These are phyloP conservation scores for Eupithecia centaureata DNA, from an alignment of 2,888 invertebrate genomes.

Conservation along the genomic window DNA sequence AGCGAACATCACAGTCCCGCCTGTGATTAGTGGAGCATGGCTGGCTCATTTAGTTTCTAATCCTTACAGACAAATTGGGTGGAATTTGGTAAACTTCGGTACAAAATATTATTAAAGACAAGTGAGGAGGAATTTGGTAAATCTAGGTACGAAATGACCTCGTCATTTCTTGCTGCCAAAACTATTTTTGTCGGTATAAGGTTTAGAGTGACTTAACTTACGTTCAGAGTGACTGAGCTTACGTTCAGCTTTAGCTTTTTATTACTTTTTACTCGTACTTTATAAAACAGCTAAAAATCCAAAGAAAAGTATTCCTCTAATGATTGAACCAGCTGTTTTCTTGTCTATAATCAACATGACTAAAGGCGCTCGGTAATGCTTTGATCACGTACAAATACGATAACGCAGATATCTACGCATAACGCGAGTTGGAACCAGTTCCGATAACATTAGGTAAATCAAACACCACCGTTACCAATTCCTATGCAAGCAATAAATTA, in stretches of 20 bases:
- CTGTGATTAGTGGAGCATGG: background rate
- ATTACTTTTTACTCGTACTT: too few species aligned
- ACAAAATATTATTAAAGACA: too few species aligned
- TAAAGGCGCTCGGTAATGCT: background rate
- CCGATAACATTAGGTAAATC: constrained; percentile 27
- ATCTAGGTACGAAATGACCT: too few species aligned
- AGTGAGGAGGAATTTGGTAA: too few species aligned
- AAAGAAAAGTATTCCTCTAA: background rate
- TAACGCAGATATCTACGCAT: background rate
- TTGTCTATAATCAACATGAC: background rate
- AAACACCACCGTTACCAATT: constrained; percentile 31
- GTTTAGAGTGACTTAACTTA: too few species aligned
- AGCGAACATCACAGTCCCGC: background rate
- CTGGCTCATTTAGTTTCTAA: constrained; percentile 8
- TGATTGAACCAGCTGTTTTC: background rate
- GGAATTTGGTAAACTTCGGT: background rate
- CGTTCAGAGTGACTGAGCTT: too few species aligned
- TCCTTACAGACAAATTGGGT: background rate
- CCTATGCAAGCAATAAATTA: constrained; percentile 44
- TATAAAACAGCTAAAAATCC: too few species aligned
- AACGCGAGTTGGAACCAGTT: constrained; percentile 12
- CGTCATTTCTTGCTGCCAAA: too few species aligned
- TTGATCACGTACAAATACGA: constrained; percentile 4
- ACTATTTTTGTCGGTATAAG: too few species aligned
- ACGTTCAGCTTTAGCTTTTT: too few species aligned